Base-by-base conservation (phyloP, 1,140 invertebrate species). In the Nasonia giraulti region DNA sequence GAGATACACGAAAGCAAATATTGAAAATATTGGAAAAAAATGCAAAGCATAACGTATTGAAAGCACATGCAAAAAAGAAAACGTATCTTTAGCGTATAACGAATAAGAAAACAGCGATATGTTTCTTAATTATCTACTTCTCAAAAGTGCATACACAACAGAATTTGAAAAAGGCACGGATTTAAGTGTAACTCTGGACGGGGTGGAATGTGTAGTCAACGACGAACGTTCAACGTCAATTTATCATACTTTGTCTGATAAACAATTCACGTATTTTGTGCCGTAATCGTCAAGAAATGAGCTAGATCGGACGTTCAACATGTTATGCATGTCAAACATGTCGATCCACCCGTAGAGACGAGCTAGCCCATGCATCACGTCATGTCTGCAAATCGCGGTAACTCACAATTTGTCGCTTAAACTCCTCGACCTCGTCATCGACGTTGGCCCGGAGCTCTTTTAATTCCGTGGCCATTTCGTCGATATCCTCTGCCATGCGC, bases 341-440 rank as follows among this genome's bases (percentile, higher is more conserved):
- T 78, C 50, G 23, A 14, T 7, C 5, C 20, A 44, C 14, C 27
- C 7, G n/a, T 2, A 37, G 31, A 78, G 5, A 78, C n/a, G 55
- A 69, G 2, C 20, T 80, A 80, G 37, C 14, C 20, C 55, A 80
- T 85, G 33, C 55, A 75, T 23, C 27, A 1, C 20, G 44, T 77
- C 27, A 55, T 79, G 27, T 20, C 27, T 77, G 74, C 33, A 69
- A 88, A 89, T 92, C 91, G 90, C 92, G 88, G 88, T 92, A 94
- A 95, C 95, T 96, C 94, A 96, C 95, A 89, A 95, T 94, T 95
- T 95, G 94, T 74, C 93, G 93, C 85, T 95, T 94, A 91, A 94
- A 95, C 47, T 94, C 92, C 87, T 92, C 90, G 83, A 95, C 93
- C 90, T 95, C 95, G 87, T 95, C 94, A 90, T 95, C 95, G 87